Evolutionary conservation across 1,140 invertebrate species (phyloP), one percentile per base, ranked within the genome.

Genomic region (Galleria mellonella): DNA sequence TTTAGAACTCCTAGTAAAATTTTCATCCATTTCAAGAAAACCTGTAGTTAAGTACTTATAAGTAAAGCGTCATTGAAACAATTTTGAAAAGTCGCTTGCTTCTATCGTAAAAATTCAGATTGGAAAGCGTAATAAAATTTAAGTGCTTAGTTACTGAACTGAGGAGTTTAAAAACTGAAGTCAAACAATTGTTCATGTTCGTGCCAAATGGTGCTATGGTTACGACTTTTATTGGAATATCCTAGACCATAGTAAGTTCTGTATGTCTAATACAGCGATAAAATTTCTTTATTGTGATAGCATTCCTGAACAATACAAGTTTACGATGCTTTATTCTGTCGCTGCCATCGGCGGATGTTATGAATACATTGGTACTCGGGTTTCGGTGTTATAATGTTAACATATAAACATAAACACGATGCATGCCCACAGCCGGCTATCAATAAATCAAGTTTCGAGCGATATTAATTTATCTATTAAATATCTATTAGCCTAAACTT

Each of bases 281-380:
- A 53, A 42, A 36, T 55, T 62, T 48, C 51, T 63, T 58, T 72
- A 61, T 61, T 63, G 62, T 66, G 61, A 66, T 67, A 51, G 51
- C 58, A 51, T 66, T 62, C 56, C 50, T 54, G 57, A 67, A 74
- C 65, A 73, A 74, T 72, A 51, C 51, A 47, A 49, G 59, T 69
- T 64, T 66, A 69, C 55, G 60, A 70, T 60, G 55, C 55, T 64
- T 71, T 65, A 67, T 62, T 3, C 2, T 6, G 6, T 23, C 17
- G 51, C 49, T 44, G 45, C 56, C 57, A 42, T 55, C 61, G 61
- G 59, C 57, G 71, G 71, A 77, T 70, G 69, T 67, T 72, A 71
- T 73, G 66, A 72, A 72, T 70, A 67, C 62, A 66, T 69, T 52
- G 57, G 46, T 65, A 52, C 54, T 70, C 62, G 33, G 47, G 54